Evolutionary conservation across 1,140 invertebrate genomes (phyloP).

Genomic region (Drosophila miranda): DNA sequence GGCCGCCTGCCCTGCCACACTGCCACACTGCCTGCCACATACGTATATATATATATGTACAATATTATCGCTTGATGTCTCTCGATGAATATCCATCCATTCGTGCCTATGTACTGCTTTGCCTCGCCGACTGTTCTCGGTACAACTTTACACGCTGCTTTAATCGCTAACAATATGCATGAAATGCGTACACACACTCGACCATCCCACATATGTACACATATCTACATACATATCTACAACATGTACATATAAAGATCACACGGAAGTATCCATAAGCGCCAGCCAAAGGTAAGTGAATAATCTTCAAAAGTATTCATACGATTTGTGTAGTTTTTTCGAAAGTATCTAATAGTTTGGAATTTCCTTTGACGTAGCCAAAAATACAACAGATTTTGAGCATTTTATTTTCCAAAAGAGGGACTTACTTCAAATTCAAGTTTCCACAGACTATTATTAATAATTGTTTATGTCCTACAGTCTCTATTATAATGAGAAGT

Average conservation of each 20-base stretch:
- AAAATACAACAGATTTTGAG: too few relatives aligned
- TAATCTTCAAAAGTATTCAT: not conserved
- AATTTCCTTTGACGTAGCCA: too few relatives aligned
- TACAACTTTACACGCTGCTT: slow-evolving; percentile 44
- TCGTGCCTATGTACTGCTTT: slow-evolving; percentile 37
- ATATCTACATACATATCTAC: slow-evolving; percentile 38
- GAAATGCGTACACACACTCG: slow-evolving; percentile 13
- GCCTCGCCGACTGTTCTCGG: slow-evolving; percentile 36
- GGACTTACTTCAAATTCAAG: too few relatives aligned
- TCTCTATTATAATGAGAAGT: too few relatives aligned
- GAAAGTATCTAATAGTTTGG: not conserved
- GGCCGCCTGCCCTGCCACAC: slow-evolving; percentile 6
- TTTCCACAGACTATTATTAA: too few relatives aligned
- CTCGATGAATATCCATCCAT: not conserved
- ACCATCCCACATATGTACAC: slow-evolving; percentile 19
- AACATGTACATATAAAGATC: slow-evolving; percentile 68
- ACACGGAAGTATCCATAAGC: slow-evolving; percentile 79
- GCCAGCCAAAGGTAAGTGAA: slow-evolving; percentile 78
- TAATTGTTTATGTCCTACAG: too few relatives aligned
- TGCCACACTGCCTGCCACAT: slow-evolving; percentile 34
- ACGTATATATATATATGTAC: slow-evolving; percentile 8
- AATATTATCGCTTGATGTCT: slow-evolving; percentile 49
- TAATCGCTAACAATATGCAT: slow-evolving; percentile 28
- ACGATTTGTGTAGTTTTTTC: not conserved
- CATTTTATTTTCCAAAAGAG: too few relatives aligned